A percentile compares a stretch with the other conserved stretches of the same genome.
These are phyloP conservation scores for Desmodus rotundus DNA, from an alignment of 2,113 vertebrate species.

Conservation along the genomic window DNA sequence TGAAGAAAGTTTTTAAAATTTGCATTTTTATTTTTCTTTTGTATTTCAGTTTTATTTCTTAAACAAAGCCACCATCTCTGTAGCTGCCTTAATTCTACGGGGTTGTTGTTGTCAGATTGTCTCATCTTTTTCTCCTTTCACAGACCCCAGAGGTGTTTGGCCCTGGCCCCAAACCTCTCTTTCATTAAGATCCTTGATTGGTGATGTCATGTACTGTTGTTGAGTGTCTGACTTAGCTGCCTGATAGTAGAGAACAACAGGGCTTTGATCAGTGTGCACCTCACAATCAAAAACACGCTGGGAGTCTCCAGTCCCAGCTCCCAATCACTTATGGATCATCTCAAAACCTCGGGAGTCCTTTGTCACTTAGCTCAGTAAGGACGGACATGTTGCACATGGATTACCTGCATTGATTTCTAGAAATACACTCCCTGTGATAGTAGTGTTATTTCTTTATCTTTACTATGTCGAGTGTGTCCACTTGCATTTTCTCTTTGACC, in stretches of 20 bases:
- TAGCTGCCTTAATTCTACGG: slow-evolving; percentile 1
- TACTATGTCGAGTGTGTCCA: neutral
- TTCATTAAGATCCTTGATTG: slow-evolving; percentile 59
- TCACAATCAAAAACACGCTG: slow-evolving; percentile 48
- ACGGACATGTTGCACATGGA: neutral
- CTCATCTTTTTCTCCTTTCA: slow-evolving; percentile 60
- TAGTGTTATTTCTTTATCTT: neutral
- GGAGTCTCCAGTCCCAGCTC: no score
- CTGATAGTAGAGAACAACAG: neutral
- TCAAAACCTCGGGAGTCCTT: neutral
- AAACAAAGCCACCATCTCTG: neutral
- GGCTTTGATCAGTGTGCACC: slow-evolving; percentile 57
- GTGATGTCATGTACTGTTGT: slow-evolving; percentile 7
- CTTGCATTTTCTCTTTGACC: slow-evolving; percentile 62
- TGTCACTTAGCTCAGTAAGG: neutral
- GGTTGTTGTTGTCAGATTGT: slow-evolving; percentile 50
- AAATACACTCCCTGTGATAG: neutral
- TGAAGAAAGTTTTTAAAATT: neutral
- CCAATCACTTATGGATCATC: neutral
- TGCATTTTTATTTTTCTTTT: neutral
- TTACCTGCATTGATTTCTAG: neutral
- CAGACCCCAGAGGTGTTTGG: slow-evolving; percentile 59
- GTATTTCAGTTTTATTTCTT: slow-evolving; percentile 5
- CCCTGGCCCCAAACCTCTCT: slow-evolving; percentile 47
- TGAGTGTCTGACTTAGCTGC: slow-evolving; percentile 42